Evolutionary conservation across 2,797 vertebrate species (phyloP), one percentile per base, ranked within the genome.

Genomic region (Hephaestus fuliginosus): DNA sequence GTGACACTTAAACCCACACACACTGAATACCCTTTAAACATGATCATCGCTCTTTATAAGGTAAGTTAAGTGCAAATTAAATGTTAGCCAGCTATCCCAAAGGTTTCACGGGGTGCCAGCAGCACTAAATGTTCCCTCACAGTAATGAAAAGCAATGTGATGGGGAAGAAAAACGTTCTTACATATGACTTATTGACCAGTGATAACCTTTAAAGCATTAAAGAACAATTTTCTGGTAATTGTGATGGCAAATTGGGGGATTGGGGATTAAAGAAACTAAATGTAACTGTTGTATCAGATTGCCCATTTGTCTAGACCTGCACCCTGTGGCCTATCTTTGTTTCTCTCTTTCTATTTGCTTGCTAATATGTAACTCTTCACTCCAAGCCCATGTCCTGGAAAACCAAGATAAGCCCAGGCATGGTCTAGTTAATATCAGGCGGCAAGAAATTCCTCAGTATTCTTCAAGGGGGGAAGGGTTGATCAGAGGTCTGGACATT

Each of bases 281-380:
- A 84, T 78, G 82, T 48, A 63, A 64, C 60, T 2, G 1, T 30
- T 70, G 70, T 76, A 83, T 73, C 87, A 83, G 69, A 84, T 84
- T 75, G 70, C 55, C n/a, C 70, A 8, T 65, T 53, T 75, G 81
- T 83, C 74, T 82, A 80, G 60, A 86, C 70, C 70, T 76, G 72
- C n/a, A 60, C 66, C 81, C 71, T 55, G 49, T 74, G 83, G 73
- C 70, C 25, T 66, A 30, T 83, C 61, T 84, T 83, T 81, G 68
- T 69, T 78, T 79, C 69, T 62, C 70, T 88, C 58, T 33, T 76
- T 62, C 41, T 62, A 63, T 83, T 86, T 76, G 43, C 72, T 60
- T 82, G 86, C 86, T 91, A 93, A 93, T 94, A 76, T 89, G 82
- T 92, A 91, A 93, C 90, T 89, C 65, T 81, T 91, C 75, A 78